These are phyloP conservation scores for Mesembrinibis cayennensis DNA, from an alignment of 2,113 vertebrate species.

Conservation along the genomic window DNA sequence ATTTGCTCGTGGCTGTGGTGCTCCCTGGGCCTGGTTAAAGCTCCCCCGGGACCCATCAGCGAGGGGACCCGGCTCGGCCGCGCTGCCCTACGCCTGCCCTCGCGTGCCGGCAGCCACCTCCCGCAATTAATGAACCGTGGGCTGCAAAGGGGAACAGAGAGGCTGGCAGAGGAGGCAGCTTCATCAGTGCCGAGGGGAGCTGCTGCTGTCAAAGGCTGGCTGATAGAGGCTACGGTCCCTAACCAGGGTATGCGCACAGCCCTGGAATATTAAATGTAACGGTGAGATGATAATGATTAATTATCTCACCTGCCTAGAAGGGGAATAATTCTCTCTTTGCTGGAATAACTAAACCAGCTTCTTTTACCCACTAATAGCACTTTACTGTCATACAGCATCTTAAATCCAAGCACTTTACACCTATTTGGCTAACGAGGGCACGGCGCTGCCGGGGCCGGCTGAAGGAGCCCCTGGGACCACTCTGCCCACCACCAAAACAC, in stretches of 20 bases:
- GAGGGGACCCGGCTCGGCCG: background rate
- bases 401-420: background rate
- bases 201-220: background rate
- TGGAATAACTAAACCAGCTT: background rate
- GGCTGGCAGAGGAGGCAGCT: background rate
- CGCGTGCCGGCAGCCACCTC: too few species aligned
- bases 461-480: background rate
- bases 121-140: background rate
- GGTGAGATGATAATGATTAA: background rate
- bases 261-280: background rate
- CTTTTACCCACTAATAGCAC: background rate
- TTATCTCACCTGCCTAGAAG: background rate
- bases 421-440: background rate
- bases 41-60: accelerated
- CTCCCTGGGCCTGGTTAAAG: background rate
- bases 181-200: background rate
- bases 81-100: background rate
- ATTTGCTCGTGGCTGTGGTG: background rate
- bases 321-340: background rate
- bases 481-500: background rate
- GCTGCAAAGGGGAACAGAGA: background rate
- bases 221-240: background rate
- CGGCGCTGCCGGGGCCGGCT: background rate
- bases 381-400: background rate
- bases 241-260: background rate